Conservation (phyloP, 2,888 invertebrate genomes). For the Tenthredo amoena region DNA sequence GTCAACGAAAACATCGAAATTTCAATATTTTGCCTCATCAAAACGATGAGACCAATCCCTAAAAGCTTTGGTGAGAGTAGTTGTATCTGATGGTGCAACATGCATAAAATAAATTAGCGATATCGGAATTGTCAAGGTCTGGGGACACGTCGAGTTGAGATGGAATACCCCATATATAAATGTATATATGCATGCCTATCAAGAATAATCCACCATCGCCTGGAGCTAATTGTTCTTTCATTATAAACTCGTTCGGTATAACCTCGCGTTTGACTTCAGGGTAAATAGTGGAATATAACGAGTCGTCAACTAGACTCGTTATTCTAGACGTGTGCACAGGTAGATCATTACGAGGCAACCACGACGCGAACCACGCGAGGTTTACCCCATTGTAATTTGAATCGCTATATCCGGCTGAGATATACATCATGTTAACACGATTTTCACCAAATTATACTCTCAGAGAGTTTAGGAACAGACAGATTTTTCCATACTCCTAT, state of each 20-base stretch:
- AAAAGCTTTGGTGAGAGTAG: no score
- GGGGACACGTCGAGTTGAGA: no score
- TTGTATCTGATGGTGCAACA: no score
- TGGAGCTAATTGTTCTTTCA: conserved; percentile 46
- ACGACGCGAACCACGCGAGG: not conserved
- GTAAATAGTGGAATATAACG: conserved; percentile 44
- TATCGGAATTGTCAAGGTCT: no score
- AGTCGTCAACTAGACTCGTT: conserved; percentile 45
- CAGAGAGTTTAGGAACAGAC: not conserved
- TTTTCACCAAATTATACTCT: not conserved
- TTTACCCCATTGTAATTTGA: conserved; percentile 25
- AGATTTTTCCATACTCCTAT: not conserved
- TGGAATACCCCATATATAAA: no score
- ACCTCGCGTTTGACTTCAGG: conserved; percentile 41
- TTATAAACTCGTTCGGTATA: conserved; percentile 47
- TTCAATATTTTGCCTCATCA: no score
- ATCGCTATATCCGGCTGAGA: not conserved
- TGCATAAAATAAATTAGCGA: no score
- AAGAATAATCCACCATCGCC: conserved; percentile 27
- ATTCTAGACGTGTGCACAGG: conserved; percentile 28
- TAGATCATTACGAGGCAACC: conserved; percentile 24
- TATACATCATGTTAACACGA: not conserved
- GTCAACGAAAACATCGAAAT: no score
- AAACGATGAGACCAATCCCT: no score
- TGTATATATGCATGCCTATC: not conserved